Base-by-base conservation (phyloP, 2,113 vertebrate genomes). In the Merops nubicus region DNA sequence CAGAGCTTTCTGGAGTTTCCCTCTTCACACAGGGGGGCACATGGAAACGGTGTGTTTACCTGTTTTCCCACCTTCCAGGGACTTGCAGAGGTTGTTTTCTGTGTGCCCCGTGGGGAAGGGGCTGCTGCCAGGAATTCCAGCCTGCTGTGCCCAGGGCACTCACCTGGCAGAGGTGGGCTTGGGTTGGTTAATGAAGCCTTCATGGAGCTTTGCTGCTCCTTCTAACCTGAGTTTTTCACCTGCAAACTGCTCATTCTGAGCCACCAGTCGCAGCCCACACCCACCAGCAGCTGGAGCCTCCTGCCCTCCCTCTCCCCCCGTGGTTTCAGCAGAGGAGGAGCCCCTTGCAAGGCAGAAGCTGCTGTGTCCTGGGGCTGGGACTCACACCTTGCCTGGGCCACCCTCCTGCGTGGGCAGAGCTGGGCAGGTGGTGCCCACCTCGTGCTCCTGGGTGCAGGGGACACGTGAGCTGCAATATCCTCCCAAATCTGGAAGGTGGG, bases 101-200 rank as follows among this genome's bases (percentile, higher is more conserved):
- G 29, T 2, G 31, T 50, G 28, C 28, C 65, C 45, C 0, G 0
- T 1, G 1, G 0, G 10, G 25, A 26, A 8, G 2, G 29, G 6
- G 9, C 48, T 19, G 11, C 38, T 67, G 70, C 56, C 16, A 36
- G 53, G 92, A 70, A 82, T 5, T 12, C 3, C 47, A 36, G 25
- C 45, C 36, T 6, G 11, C 4, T 4, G 53, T n/a, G n/a, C n/a
- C 1, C 3, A 53, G 53, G 60, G 40, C 22, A 3, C 38, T 3
- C 3, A 8, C 15, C 38, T 15, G 63, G 48, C 36, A 8, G 43
- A 20, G 57, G 11, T 5, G 38, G 36, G 28, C 57, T 10, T 19
- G 7, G 42, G 60, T 36, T n/a, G 6, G 28, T 45, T 40, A 4
- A 31, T 1, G 14, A 16, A 0, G 1, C 7, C 3, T 33, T 53